These are phyloP conservation scores for Dryas iulia DNA, from an alignment of 1,140 invertebrate genomes.

Conservation along the genomic window DNA sequence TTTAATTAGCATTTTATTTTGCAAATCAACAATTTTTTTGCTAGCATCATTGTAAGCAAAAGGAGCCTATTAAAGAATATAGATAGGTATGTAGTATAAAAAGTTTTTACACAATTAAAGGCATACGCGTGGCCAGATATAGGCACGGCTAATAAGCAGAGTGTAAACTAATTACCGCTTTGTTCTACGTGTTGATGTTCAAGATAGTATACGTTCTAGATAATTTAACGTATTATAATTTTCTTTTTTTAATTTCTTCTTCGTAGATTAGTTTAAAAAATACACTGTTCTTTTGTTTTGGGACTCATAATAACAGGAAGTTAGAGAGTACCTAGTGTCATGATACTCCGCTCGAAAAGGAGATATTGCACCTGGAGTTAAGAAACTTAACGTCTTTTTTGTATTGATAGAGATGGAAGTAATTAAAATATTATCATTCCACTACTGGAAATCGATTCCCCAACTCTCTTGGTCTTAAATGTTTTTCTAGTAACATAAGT, in stretches of 20 bases:
- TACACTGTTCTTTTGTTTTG: too few relatives aligned
- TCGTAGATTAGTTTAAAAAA: too few relatives aligned
- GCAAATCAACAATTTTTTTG: not conserved
- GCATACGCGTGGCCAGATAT: not conserved
- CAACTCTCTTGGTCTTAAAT: too few relatives aligned
- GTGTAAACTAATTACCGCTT: slow-evolving; percentile 1
- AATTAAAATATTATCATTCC: too few relatives aligned
- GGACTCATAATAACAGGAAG: too few relatives aligned
- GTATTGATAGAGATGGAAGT: too few relatives aligned
- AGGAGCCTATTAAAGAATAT: not conserved
- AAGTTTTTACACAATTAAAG: not conserved
- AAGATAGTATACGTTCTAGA: not conserved
- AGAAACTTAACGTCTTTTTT: too few relatives aligned
- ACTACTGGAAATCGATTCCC: too few relatives aligned
- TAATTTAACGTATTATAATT: not conserved
- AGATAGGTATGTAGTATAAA: not conserved
- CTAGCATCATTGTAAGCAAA: not conserved
- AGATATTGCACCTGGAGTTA: too few relatives aligned
- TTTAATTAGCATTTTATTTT: not conserved
- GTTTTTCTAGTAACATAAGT: too few relatives aligned
- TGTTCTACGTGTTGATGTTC: not conserved
- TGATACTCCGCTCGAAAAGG: too few relatives aligned
- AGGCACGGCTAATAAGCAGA: not conserved
- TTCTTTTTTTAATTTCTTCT: not conserved
- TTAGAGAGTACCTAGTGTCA: too few relatives aligned